A percentile compares a stretch with the other conserved stretches of the same genome.
Evolutionary conservation across 2,888 invertebrate genomes (phyloP).

Genomic region (Hoplodrina blanda): DNA sequence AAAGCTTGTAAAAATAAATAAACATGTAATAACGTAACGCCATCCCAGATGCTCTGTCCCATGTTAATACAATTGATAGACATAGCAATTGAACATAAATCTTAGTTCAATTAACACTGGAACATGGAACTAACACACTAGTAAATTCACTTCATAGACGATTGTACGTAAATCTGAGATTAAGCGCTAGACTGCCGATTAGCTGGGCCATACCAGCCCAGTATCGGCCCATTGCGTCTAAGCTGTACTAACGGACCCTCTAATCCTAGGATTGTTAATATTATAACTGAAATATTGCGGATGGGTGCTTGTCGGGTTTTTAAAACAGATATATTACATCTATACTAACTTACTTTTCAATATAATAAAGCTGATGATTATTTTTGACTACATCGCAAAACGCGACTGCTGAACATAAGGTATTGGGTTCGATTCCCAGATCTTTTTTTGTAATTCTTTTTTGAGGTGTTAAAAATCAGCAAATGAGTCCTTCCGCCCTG

Average conservation of each 20-base stretch:
- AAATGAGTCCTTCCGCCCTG: no score
- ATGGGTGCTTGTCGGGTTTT: slow-evolving; percentile 30
- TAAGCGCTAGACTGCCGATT: slow-evolving; percentile 59
- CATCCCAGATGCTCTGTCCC: no score
- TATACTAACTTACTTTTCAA: no score
- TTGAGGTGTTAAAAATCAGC: no score
- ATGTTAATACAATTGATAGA: slow-evolving; percentile 7
- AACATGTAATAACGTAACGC: no score
- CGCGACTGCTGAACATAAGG: no score
- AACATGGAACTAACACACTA: slow-evolving; percentile 39
- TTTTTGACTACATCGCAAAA: no score
- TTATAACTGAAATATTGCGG: slow-evolving; percentile 42
- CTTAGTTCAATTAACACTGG: slow-evolving; percentile 46
- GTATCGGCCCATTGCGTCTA: slow-evolving; percentile 54
- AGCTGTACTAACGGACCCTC: slow-evolving; percentile 35
- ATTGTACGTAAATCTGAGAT: slow-evolving; percentile 61
- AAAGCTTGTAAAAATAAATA: no score
- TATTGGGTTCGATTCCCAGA: no score
- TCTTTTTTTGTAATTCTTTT: no score
- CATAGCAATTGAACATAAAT: slow-evolving; percentile 36
- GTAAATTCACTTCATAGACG: slow-evolving; percentile 46
- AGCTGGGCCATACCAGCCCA: slow-evolving; percentile 42
- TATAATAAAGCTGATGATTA: no score
- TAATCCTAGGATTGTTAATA: slow-evolving; percentile 48
- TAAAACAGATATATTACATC: neutral